Percentiles rank a stretch among this genome's conserved stretches.
Conservation (phyloP, 2,888 invertebrate species). For the Nemoura dubitans region DNA sequence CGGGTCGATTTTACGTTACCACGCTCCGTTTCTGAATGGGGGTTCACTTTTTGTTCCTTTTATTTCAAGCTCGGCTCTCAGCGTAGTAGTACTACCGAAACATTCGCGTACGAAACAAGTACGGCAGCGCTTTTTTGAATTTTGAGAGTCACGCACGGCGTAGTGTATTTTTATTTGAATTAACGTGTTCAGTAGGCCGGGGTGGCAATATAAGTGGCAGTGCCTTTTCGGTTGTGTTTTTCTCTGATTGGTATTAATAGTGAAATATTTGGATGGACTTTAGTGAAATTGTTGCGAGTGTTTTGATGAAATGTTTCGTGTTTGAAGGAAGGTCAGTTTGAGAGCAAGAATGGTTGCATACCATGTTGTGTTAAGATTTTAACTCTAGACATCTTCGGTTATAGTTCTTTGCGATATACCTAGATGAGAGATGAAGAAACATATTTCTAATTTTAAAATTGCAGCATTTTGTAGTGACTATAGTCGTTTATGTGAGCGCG, state of each 20-base stretch:
- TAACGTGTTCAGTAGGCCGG: not conserved
- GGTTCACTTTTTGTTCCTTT: conserved; percentile 48
- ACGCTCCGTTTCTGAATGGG: conserved; percentile 48
- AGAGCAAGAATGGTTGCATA: not conserved
- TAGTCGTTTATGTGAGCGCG: not conserved
- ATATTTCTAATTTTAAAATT: not conserved
- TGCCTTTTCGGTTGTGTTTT: conserved; percentile 19
- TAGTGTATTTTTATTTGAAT: not conserved
- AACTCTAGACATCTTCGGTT: no score
- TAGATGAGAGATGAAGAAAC: not conserved
- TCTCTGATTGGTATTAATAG: not conserved
- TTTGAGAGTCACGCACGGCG: not conserved
- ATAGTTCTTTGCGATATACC: not conserved
- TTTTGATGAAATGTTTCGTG: conserved; percentile 19
- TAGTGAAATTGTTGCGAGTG: not conserved
- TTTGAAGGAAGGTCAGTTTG: conserved; percentile 25
- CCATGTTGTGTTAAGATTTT: not conserved
- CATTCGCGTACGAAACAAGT: conserved; percentile 16
- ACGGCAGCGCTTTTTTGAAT: not conserved
- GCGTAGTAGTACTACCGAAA: conserved; percentile 47
- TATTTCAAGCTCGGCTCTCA: conserved; percentile 18
- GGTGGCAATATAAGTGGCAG: not conserved
- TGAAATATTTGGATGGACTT: conserved; percentile 16
- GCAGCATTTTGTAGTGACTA: not conserved
- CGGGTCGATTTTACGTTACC: conserved; percentile 50